Base-by-base conservation (phyloP, 2,888 invertebrate species). In the Cerceris ruficornis region DNA sequence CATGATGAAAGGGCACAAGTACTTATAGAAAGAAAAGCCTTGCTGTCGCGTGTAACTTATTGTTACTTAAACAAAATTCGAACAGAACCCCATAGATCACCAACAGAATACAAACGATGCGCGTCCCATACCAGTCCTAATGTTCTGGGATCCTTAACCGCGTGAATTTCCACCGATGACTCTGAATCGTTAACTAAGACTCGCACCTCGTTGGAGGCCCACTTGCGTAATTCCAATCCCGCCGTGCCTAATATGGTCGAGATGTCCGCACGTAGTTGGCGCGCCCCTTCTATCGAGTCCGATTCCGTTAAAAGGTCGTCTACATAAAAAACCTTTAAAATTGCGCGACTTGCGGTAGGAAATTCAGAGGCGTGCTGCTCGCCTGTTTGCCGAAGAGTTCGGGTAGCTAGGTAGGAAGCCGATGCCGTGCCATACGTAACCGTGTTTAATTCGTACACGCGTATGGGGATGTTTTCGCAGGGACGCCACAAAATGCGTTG, bases 351-450 rank as follows among this genome's bases (percentile, higher is more conserved):
- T 2, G 64, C 64, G 1, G 0, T 8, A 6, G 64, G 64, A 52
- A 13, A 52, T 7, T 58, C 8, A 4, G 7, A 6, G 6, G 6
- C 28, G n/a, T 58, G 13, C 7, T 15, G 6, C 11, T 57, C 9
- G 1, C 7, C 57, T 17, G 7, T 13, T 4, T 39, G 14, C 15
- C 39, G 11, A 2, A 68, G 17, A 0, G n/a, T 15, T 4, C 68
- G 68, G 2, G 68, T 68, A 6, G 68, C 68, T 2, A 59, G 13
- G 50, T 15, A 68, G 2, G 68, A 59, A 8, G 68, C 59, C 11
- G 59, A 57, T 7, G 68, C 52, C 4, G 67, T 67, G 0, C 67
- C 58, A 11, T 67, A 67, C 1, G 58, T 67, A 9, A 67, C 67
- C 9, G 28, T 28, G 28, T 28, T 28, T 28, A 28, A 4, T 4